Evolutionary conservation across 1,140 invertebrate species (phyloP).

Genomic region (Ceratina australensis): DNA sequence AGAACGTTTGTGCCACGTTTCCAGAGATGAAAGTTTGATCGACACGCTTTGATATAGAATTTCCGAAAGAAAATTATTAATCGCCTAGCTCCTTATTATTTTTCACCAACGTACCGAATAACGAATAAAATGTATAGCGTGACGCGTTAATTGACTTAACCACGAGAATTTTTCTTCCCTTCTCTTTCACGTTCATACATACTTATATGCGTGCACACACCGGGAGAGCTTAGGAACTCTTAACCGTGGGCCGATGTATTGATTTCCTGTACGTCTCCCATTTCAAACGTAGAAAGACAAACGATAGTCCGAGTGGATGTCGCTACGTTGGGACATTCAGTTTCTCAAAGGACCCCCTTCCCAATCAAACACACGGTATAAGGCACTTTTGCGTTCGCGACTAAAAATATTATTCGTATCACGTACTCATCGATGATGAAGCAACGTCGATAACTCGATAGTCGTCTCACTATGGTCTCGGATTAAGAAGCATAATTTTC

Average conservation of each 20-base stretch:
- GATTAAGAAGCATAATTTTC: neutral
- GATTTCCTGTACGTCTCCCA: constrained; percentile 73
- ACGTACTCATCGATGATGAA: neutral
- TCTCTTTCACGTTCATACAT: constrained; percentile 47
- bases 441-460: neutral
- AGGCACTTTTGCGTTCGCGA: neutral
- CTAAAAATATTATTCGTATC: neutral
- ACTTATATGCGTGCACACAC: neutral
- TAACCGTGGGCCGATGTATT: constrained; percentile 70
- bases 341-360: constrained; percentile 9
- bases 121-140: constrained; percentile 31
- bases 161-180: constrained; percentile 53
- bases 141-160: constrained; percentile 59
- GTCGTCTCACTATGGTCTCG: neutral
- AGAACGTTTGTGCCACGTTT: neutral
- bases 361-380: neutral
- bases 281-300: constrained; percentile 73
- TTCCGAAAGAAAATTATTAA: neutral
- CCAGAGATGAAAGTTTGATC: neutral
- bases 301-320: constrained; percentile 40
- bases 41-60: neutral
- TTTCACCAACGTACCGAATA: neutral
- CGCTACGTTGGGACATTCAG: constrained; percentile 23
- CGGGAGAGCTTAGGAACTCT: constrained; percentile 39
- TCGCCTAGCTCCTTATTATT: neutral